A percentile compares a stretch with the other conserved stretches of the same genome.
Evolutionary conservation across 2,113 vertebrate species (phyloP).

Genomic region (Triplophysa rosa): DNA sequence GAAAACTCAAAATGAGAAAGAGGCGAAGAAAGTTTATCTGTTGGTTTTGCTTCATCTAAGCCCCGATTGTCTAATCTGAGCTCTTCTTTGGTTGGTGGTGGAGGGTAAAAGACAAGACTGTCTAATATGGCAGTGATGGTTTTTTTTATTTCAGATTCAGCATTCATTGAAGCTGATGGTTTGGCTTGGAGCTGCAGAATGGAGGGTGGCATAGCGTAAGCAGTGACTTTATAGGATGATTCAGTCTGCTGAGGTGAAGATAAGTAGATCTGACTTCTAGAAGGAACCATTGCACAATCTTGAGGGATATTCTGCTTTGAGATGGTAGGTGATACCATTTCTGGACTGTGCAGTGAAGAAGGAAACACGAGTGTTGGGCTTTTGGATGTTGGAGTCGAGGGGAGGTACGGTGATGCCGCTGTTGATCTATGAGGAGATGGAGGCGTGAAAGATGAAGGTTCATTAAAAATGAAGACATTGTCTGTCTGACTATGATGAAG

Average conservation of each 20-base stretch:
- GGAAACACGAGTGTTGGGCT: not conserved
- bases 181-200: not conserved
- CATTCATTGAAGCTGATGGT: not conserved
- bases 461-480: conserved; percentile 62
- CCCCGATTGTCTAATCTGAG: not conserved
- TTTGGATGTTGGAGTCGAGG: not conserved
- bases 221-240: not conserved
- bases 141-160: not conserved
- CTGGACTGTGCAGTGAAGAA: not conserved
- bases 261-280: not conserved
- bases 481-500: conserved; percentile 68
- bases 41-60: not conserved
- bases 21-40: not conserved
- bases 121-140: conserved; percentile 22
- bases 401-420: conserved; percentile 6
- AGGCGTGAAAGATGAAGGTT: conserved; percentile 37
- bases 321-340: not conserved
- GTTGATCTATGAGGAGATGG: conserved; percentile 36
- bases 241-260: not conserved
- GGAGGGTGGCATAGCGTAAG: not conserved
- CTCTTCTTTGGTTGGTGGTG: not conserved
- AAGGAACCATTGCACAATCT: not conserved
- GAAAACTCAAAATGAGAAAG: not conserved
- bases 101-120: conserved; percentile 32
- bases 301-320: not conserved